Evolutionary conservation across 2,797 vertebrate species (phyloP).

Genomic region (Lagodon rhomboides): DNA sequence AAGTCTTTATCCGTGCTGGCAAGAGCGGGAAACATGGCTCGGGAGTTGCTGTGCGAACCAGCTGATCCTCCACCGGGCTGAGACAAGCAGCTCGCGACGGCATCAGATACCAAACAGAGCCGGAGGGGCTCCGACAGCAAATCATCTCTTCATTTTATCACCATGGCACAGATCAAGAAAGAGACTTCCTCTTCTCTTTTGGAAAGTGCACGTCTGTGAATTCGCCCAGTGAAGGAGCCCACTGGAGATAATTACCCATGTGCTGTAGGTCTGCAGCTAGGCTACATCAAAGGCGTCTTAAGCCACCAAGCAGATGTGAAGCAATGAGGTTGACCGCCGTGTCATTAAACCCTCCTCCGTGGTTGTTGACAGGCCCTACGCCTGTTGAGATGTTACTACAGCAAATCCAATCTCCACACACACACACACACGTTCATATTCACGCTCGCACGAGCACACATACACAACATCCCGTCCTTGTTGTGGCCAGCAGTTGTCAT

Average conservation of each 20-base stretch:
- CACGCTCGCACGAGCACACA: conserved; percentile 3
- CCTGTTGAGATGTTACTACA: conserved; percentile 59
- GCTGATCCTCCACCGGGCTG: conserved; percentile 35
- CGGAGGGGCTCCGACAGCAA: conserved; percentile 38
- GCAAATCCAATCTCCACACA: conserved; percentile 33
- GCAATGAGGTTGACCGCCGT: conserved; percentile 72
- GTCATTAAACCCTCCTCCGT: conserved; percentile 71
- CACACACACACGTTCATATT: conserved; percentile 6
- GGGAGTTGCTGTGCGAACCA: conserved; percentile 34
- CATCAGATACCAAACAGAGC: conserved; percentile 54
- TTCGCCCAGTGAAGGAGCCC: conserved; percentile 46
- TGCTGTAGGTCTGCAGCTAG: conserved; percentile 51
- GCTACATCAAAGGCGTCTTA: conserved; percentile 63
- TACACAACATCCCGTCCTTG: conserved; percentile 25
- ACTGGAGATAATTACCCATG: conserved; percentile 66
- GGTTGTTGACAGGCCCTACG: conserved; percentile 64
- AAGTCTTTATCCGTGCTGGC: conserved; percentile 26
- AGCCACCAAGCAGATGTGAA: conserved; percentile 71
- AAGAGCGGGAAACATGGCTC: neutral
- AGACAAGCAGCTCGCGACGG: conserved; percentile 45
- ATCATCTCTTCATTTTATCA: conserved; percentile 50
- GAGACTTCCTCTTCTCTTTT: conserved; percentile 37
- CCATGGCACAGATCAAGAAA: conserved; percentile 5
- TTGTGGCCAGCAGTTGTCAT: conserved; percentile 38
- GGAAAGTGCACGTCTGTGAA: conserved; percentile 41